Base-by-base conservation (phyloP, 1,140 invertebrate genomes). In the Zophobas atratus region DNA sequence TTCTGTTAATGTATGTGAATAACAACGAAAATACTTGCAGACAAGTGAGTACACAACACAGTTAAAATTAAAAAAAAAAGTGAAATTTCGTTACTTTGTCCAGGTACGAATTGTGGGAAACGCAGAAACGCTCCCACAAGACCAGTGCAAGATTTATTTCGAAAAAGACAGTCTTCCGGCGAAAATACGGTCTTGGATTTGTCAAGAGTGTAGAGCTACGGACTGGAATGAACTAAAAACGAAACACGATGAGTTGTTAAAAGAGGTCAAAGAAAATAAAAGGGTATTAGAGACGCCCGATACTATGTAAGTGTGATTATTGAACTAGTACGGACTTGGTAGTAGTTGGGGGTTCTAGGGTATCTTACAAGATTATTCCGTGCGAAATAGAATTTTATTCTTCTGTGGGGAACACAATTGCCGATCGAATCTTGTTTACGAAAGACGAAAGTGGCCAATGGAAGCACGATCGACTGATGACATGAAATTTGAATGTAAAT, bases 11-110 rank as follows among this genome's bases (percentile, higher is more conserved):
- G 1, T 87, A 87, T 56, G 46, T 77, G 0, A 86, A 88, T 39
- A 81, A 86, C 33, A 75, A 84, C 5, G 77, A 86, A 51, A 56
- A 83, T 6, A 78, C 88, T 33, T 49, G 46, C 0, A 83, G 82
- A 85, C 89, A 89, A 82, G 88, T 88, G 80, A 84, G 76, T 75
- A n/a, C n/a, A n/a, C n/a, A n/a, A n/a, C n/a, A n/a, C n/a, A n/a
- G n/a, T n/a, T n/a, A n/a, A n/a, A n/a, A n/a, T n/a, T n/a, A n/a
- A n/a, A n/a, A n/a, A n/a, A n/a, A n/a, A n/a, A n/a, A n/a, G n/a
- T 5, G 3, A 33, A 51, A 33, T 5, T 60, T 39, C 32, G 46
- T 46, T 20, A 49, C 63, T 20, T 20, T 20, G 20, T 20, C 8
- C 57, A 82, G 81, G 55, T 82, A 8, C 60, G 80, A 53, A 55